Percentiles rank a stretch among this genome's conserved stretches.
Conservation (phyloP, 2,113 vertebrate genomes). For the Noctilio leporinus region DNA sequence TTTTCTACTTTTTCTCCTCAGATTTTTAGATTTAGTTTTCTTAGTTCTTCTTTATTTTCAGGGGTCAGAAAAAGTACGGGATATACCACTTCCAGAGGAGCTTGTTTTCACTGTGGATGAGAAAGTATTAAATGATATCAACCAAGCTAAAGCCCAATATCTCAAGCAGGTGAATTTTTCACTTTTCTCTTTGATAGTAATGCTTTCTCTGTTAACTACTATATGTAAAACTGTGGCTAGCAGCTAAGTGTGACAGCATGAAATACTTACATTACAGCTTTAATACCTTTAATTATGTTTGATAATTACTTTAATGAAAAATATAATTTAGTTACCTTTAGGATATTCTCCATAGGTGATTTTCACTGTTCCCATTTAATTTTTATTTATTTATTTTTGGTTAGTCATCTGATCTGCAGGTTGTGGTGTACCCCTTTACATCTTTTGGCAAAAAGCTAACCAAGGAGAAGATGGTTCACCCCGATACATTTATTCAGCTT, state of each 20-base stretch:
- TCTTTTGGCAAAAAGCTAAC: conserved; percentile 90
- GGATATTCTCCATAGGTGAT: not conserved
- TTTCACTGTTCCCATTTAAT: not conserved
- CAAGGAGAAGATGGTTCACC: conserved; percentile 88
- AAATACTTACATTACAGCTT: not conserved
- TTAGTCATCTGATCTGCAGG: conserved; percentile 86
- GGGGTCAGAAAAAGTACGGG: conserved; percentile 85
- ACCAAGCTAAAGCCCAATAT: conserved; percentile 83
- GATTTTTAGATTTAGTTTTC: conserved; percentile 14
- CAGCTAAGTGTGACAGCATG: not conserved
- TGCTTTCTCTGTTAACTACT: not conserved
- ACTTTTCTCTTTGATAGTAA: not conserved
- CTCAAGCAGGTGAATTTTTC: conserved; percentile 79
- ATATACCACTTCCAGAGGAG: conserved; percentile 86
- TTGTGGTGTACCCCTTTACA: conserved; percentile 86
- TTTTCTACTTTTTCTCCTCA: not conserved
- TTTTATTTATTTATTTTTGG: conserved; percentile 11
- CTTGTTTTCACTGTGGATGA: conserved; percentile 90
- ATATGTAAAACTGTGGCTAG: not conserved
- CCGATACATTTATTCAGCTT: conserved; percentile 94
- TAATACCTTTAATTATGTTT: not conserved
- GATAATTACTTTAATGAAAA: not conserved
- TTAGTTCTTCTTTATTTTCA: conserved; percentile 61
- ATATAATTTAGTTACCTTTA: not conserved
- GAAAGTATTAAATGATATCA: conserved; percentile 80